Base-by-base conservation (phyloP, 2,888 invertebrate species). In the Aporophyla lueneburgensis region DNA sequence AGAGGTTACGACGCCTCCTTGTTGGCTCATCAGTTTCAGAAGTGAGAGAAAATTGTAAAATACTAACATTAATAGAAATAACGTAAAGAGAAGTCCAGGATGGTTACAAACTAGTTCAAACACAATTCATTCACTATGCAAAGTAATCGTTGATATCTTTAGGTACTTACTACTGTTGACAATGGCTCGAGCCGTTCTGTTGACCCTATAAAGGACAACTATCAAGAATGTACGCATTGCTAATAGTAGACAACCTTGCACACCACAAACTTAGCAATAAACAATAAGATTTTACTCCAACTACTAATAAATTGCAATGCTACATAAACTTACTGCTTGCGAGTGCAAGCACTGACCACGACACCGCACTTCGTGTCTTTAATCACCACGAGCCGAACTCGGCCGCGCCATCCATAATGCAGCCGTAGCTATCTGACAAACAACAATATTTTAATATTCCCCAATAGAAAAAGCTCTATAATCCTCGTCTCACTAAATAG, bases 401-500 rank as follows among this genome's bases (percentile, higher is more conserved):
- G 59, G 63, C 66, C 46, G 80, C 16, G 68, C 86, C 24, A 59
- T 77, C 68, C 65, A 74, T 80, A 61, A 61, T 66, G 54, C 40
- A 56, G 49, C 75, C 68, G 61, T 24, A 70, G 61, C 72, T 59
- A 63, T 71, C 62, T 80, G 67, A 80, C 81, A 71, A 84, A 83
- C 66, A 83, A 81, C 81, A 79, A 85, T 84, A 88, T 87, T 87
- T 79, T 84, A 86, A 87, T 88, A 85, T 87, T 81, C 79, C 83
- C 81, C 80, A 84, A 86, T 83, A 90, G 82, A 88, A 90, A 88
- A 87, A 88, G 85, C 84, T 83, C 75, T 80, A 89, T 93, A 93
- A 94, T 93, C 92, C 93, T 91, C 90, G 89, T 87, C 90, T 88
- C 92, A 88, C 93, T 93, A 95, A 95, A 95, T 94, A 94, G 94